Conservation (phyloP, 2,113 vertebrate genomes). For the Zapornia atra region DNA sequence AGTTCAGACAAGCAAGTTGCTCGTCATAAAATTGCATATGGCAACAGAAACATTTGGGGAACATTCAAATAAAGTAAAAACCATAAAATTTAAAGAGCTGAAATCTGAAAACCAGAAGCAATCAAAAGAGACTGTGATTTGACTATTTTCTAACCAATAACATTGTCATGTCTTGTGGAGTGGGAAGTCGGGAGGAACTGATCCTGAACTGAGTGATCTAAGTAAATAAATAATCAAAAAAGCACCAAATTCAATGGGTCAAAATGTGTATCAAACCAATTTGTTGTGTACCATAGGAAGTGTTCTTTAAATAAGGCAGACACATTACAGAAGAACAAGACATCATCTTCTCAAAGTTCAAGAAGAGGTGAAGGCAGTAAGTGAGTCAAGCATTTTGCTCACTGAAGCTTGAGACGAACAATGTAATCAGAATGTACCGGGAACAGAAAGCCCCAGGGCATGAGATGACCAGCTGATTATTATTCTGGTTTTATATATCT, state of each 20-base stretch:
- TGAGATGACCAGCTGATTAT: not conserved
- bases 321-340: not conserved
- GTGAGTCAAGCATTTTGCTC: not conserved
- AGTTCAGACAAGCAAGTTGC: not conserved
- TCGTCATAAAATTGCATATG: not conserved
- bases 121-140: not conserved
- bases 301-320: not conserved
- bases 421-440: not conserved
- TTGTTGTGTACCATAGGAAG: not conserved
- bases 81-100: not conserved
- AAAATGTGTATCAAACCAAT: not conserved
- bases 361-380: not conserved
- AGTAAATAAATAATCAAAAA: not conserved
- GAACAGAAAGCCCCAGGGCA: not conserved
- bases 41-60: not conserved
- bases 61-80: not conserved
- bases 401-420: not conserved
- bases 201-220: not conserved
- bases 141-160: not conserved
- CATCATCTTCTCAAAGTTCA: not conserved
- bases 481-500: not conserved
- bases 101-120: not conserved
- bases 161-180: fast-evolving
- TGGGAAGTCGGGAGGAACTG: fast-evolving
- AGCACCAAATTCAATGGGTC: fast-evolving